Conservation (phyloP, 2,797 vertebrate species). For the Chrysocyon brachyurus region DNA sequence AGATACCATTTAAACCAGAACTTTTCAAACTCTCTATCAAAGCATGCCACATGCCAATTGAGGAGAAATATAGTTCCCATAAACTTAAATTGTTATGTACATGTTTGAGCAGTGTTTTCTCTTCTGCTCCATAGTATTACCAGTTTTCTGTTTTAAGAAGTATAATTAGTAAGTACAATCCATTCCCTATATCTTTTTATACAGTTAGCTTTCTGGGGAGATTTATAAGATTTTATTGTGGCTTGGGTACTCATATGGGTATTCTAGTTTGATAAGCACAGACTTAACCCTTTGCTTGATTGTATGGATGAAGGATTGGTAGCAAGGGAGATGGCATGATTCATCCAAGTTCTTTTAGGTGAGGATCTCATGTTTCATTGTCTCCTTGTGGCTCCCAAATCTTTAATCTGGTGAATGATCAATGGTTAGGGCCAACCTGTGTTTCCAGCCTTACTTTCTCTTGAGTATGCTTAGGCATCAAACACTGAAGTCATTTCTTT, state of each 20-base stretch:
- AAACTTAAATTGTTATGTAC: background rate
- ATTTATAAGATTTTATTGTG: background rate
- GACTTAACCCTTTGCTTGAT: background rate
- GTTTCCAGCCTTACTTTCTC: constrained; percentile 22
- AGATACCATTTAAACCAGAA: background rate
- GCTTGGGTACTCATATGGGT: background rate
- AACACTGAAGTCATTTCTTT: background rate
- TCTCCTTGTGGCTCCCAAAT: background rate
- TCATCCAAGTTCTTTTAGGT: background rate
- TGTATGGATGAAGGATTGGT: background rate
- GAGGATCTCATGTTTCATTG: background rate
- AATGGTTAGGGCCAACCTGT: background rate
- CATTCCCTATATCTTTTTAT: background rate
- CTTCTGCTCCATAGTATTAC: background rate
- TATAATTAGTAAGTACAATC: background rate
- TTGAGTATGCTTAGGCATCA: background rate
- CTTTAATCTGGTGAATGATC: background rate
- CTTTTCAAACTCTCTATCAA: background rate
- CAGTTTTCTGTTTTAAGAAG: background rate
- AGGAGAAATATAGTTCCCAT: background rate
- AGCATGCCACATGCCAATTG: background rate
- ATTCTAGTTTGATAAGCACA: background rate
- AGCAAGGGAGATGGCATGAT: background rate
- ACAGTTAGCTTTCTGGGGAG: constrained; percentile 2
- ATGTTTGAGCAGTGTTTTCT: background rate